These are phyloP conservation scores for Amphipoea lucens DNA, from an alignment of 2,888 invertebrate genomes.

Conservation along the genomic window DNA sequence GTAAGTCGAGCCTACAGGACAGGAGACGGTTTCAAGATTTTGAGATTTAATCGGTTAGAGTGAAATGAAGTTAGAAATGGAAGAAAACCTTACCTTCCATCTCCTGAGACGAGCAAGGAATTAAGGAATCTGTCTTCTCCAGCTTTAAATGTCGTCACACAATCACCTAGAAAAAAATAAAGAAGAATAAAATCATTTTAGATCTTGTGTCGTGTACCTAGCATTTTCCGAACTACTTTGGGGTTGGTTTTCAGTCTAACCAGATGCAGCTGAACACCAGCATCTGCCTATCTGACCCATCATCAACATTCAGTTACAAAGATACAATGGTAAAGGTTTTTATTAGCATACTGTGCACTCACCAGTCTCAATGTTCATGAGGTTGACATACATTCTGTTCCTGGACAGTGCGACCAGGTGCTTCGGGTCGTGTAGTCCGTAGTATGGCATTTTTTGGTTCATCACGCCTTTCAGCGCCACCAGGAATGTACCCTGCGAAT, in stretches of 20 bases:
- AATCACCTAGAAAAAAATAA: conserved; percentile 89
- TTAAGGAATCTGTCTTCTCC: conserved; percentile 97
- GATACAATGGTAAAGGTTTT: neutral
- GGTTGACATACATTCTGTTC: conserved; percentile 97
- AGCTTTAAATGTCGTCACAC: conserved; percentile 96
- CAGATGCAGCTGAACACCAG: too few relatives aligned
- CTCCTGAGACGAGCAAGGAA: conserved; percentile 95
- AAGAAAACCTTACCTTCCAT: conserved; percentile 92
- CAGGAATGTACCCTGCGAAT: conserved; percentile 87
- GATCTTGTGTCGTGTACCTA: too few relatives aligned
- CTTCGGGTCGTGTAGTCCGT: conserved; percentile 94
- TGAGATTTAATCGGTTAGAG: too few relatives aligned
- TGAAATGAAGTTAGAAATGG: too few relatives aligned
- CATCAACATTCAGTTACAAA: neutral
- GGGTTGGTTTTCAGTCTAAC: too few relatives aligned
- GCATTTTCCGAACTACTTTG: too few relatives aligned
- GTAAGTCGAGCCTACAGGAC: too few relatives aligned
- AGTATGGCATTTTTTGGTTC: conserved; percentile 98
- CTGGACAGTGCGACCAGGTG: conserved; percentile 95
- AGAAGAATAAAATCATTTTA: neutral
- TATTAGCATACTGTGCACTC: conserved; percentile 63
- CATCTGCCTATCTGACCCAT: too few relatives aligned
- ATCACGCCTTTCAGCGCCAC: conserved; percentile 95
- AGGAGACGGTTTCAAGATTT: too few relatives aligned
- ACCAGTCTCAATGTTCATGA: conserved; percentile 95